Percentiles rank a stretch among this genome's conserved stretches.
phyloP scores from a whole-genome alignment of 2,797 vertebrate species.

The Brotogeris chrysoptera region DNA sequence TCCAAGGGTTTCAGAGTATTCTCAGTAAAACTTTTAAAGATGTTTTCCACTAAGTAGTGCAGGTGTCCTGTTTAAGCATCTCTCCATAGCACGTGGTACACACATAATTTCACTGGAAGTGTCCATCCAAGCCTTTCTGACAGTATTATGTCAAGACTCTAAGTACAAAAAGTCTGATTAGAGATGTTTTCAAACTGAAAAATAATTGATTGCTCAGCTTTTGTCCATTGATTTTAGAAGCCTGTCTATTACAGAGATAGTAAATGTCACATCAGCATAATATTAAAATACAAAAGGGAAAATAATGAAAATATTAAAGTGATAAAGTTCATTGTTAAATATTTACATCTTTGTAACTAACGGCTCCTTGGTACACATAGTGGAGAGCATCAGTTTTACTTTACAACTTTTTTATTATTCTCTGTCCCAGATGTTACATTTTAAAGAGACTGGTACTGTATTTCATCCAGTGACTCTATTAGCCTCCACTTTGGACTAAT shows the following conservation, averaged over 20 bases:
- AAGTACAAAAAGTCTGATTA: background rate
- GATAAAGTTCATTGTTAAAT: background rate
- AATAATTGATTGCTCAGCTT: background rate
- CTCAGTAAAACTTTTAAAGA: background rate
- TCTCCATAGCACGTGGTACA: background rate
- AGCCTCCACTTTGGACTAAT: background rate
- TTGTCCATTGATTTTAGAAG: background rate
- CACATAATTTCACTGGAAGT: background rate
- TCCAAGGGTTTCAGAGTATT: background rate
- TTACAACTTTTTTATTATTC: background rate
- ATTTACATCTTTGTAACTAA: background rate
- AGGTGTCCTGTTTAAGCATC: background rate
- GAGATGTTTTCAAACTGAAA: background rate
- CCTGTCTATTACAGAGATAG: background rate
- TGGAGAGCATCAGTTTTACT: background rate
- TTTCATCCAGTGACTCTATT: background rate
- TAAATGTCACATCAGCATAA: background rate
- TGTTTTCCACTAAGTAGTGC: background rate
- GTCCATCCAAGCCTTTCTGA: background rate
- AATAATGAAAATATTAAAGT: background rate
- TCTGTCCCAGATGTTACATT: background rate
- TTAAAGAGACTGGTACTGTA: background rate
- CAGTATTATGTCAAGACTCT: background rate
- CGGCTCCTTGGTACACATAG: background rate
- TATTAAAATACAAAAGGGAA: background rate